Conservation (phyloP, 2,888 invertebrate genomes). For the Hyalella azteca region DNA sequence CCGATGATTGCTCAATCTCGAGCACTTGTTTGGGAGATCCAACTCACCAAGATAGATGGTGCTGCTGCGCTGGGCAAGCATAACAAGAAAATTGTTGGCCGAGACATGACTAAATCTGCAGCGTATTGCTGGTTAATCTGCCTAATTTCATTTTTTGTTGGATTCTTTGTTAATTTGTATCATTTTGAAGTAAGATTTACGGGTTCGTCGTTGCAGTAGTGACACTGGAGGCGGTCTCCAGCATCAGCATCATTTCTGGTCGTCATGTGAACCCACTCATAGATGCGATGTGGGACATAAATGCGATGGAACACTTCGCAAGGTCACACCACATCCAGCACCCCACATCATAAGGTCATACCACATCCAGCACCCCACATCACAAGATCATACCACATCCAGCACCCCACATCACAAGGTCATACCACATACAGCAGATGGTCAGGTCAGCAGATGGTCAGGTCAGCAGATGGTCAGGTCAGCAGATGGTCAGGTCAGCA, state of each 20-base stretch:
- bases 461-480: not conserved
- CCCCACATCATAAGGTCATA: not conserved
- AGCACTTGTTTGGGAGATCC: conserved; percentile 6
- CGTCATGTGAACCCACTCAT: too few relatives aligned
- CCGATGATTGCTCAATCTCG: conserved; percentile 31
- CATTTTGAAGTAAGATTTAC: too few relatives aligned
- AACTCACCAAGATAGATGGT: not conserved
- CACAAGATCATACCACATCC: not conserved
- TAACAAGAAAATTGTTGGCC: not conserved
- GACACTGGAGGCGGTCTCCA: too few relatives aligned
- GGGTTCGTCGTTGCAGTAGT: too few relatives aligned
- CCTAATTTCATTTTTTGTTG: too few relatives aligned
- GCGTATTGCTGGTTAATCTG: too few relatives aligned
- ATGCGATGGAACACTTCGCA: too few relatives aligned
- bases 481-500: not conserved
- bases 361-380: not conserved
- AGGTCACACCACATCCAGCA: too few relatives aligned
- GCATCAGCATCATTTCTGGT: too few relatives aligned
- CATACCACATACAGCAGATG: not conserved
- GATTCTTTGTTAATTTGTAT: too few relatives aligned
- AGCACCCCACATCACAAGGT: not conserved
- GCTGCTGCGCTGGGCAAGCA: not conserved
- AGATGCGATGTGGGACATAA: too few relatives aligned
- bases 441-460: not conserved
- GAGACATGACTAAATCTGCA: too few relatives aligned